Evolutionary conservation across 2,113 vertebrate species (phyloP).

Genomic region (Trinectes maculatus): DNA sequence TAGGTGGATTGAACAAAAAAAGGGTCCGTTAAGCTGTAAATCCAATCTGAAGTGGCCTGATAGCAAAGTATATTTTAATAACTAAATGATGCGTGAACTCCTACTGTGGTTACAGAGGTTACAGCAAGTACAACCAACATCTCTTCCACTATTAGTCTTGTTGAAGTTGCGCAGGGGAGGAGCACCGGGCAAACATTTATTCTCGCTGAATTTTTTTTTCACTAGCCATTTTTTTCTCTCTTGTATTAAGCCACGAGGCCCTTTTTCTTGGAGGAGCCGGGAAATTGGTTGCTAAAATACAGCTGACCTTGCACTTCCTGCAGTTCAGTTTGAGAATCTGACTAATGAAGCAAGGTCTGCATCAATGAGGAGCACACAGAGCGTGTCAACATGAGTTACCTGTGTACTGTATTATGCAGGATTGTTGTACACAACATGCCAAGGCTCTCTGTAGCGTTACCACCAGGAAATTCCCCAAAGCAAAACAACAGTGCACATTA

Average conservation of each 20-base stretch:
- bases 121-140: conserved; percentile 35
- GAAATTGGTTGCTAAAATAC: conserved; percentile 71
- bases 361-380: conserved; percentile 46
- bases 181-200: conserved; percentile 18
- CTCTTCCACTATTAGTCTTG: conserved; percentile 24
- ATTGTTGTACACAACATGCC: conserved; percentile 24
- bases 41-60: conserved; percentile 64
- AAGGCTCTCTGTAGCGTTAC: not conserved
- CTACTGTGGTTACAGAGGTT: conserved; percentile 41
- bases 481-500: not conserved
- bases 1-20: conserved; percentile 70
- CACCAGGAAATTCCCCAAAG: conserved; percentile 11
- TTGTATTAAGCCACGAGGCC: conserved; percentile 10
- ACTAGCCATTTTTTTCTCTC: not conserved
- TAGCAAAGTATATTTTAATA: conserved; percentile 59
- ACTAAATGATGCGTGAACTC: conserved; percentile 67
- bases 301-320: conserved; percentile 65
- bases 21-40: conserved; percentile 71
- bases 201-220: conserved; percentile 19
- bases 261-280: conserved; percentile 65
- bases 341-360: conserved; percentile 69
- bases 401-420: conserved; percentile 27
- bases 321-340: conserved; percentile 59
- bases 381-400: conserved; percentile 49
- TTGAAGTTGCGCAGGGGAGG: conserved; percentile 11